Evolutionary conservation across 2,113 vertebrate genomes (phyloP), one percentile per base, ranked within the genome.

Genomic region (Struthidea cinerea): DNA sequence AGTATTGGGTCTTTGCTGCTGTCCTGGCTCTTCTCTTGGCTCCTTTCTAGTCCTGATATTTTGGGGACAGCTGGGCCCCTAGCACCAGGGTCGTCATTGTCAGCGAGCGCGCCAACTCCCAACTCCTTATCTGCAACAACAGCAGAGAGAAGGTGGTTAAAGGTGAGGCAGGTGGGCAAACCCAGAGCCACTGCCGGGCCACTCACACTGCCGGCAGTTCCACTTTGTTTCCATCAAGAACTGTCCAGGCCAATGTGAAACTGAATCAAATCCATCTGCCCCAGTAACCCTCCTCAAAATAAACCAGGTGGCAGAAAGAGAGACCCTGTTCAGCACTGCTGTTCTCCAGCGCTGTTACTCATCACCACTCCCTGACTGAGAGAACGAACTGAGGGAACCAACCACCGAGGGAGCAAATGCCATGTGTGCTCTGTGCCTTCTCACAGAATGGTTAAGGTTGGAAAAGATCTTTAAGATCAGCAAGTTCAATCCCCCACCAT

Each of bases 41-140:
- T 99, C 95, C 99, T 98, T 97, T 99, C 99, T 99, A 99, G 97
- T 97, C 99, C 99, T 86, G 99, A 99, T 97, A 99, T 99, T 98
- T 99, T 99, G 69, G 98, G 98, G 97, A 98, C 97, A 95, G 98
- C 98, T 23, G 98, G 98, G 96, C 98, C 98, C 89, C 97, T 95
- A 85, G 98, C 98, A 98, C 99, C 99, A 97, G 98, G 98, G 98
- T 98, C 98, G 96, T 98, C 98, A 98, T 99, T 98, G 98, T 98
- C 98, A 42, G 98, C 97, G 71, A 99, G 98, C 0, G 98, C 55
- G 52, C 98, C 93, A 80, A 98, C 94, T 90, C 98, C 98, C 83
- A 99, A 96, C 93, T 99, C 99, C 81, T 98, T 98, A 98, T 98
- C 99, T 99, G 98, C 42, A 96, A 80, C 13, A 53, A 90, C 42